Evolutionary conservation across 1,140 invertebrate species (phyloP).

Genomic region (Rhopalosiphum padi): DNA sequence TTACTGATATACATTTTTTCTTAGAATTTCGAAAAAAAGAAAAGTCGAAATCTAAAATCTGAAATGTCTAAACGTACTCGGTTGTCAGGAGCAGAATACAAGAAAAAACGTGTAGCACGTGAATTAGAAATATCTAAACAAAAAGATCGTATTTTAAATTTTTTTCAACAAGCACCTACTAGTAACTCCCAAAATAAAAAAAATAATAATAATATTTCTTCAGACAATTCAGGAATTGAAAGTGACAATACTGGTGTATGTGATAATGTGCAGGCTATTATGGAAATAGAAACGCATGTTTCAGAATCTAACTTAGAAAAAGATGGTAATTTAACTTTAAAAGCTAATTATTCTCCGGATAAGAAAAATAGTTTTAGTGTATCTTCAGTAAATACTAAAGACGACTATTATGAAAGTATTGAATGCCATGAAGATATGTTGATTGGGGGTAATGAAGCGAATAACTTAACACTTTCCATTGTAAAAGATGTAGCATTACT

Average conservation of each 20-base stretch:
- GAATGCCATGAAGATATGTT: not conserved
- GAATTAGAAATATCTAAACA: constrained; percentile 8
- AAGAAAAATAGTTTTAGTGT: not conserved
- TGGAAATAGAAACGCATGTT: not conserved
- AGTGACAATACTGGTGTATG: not conserved
- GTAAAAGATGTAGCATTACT: not conserved
- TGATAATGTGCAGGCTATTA: not conserved
- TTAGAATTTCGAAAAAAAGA: not conserved
- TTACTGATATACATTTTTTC: not conserved
- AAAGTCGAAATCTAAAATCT: not conserved
- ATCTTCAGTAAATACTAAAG: not conserved
- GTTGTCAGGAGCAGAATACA: not conserved
- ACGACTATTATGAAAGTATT: not conserved
- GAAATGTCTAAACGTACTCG: not conserved
- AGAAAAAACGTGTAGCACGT: not conserved
- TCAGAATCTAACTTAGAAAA: not conserved
- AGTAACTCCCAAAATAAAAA: too few relatives aligned
- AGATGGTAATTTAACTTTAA: not conserved
- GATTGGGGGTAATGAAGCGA: not conserved
- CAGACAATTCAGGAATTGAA: not conserved
- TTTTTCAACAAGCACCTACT: not conserved
- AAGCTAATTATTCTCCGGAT: not conserved
- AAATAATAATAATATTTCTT: not conserved
- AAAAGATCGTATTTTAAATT: not conserved
- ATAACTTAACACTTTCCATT: not conserved